phyloP scores from a whole-genome alignment of 2,113 vertebrate genomes.

The Egretta garzetta region DNA sequence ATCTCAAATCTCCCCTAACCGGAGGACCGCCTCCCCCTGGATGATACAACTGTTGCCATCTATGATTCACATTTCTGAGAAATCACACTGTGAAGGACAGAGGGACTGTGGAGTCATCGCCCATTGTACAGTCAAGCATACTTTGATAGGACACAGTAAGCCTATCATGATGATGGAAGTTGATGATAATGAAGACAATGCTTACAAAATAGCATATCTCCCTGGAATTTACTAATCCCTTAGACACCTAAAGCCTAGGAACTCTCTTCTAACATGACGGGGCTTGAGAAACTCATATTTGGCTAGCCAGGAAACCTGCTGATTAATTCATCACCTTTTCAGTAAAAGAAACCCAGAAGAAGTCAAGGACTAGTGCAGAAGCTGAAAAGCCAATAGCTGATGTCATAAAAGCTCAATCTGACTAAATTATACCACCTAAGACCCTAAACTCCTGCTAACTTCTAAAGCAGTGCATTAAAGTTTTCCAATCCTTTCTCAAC shows the following conservation, averaged over 20 bases:
- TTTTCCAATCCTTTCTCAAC: neutral
- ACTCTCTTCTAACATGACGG: neutral
- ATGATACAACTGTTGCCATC: neutral
- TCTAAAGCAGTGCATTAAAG: neutral
- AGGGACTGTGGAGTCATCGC: neutral
- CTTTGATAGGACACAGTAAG: neutral
- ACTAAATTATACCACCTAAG: neutral
- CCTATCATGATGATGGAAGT: neutral
- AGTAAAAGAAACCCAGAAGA: neutral
- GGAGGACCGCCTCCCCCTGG: rapidly evolving
- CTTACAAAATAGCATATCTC: neutral
- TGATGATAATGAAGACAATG: neutral
- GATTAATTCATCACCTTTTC: neutral
- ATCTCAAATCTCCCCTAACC: rapidly evolving
- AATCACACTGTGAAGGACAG: neutral
- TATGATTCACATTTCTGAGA: neutral
- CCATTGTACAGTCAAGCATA: neutral
- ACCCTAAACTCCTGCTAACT: neutral
- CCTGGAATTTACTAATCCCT: neutral
- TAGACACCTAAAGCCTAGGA: neutral
- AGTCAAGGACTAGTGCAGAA: neutral
- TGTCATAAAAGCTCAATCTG: neutral
- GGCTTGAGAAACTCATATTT: neutral
- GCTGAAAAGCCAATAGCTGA: neutral
- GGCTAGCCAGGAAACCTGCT: neutral